phyloP scores from a whole-genome alignment of 2,113 vertebrate genomes.

The Fregetta grallaria region DNA sequence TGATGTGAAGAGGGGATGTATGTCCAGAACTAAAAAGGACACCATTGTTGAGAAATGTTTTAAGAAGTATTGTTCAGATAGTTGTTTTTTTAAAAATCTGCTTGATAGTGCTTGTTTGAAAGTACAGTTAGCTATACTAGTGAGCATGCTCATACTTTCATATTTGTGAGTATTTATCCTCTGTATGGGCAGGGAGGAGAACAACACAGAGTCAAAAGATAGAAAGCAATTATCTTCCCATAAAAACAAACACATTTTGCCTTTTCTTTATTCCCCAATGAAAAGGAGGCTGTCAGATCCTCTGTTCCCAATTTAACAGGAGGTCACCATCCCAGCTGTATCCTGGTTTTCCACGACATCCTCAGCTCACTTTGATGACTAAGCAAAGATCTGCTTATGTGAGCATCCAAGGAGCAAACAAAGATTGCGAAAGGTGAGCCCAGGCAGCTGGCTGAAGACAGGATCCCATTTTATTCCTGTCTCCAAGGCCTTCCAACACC shows the following conservation, averaged over 20 bases:
- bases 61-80: not conserved
- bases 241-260: not conserved
- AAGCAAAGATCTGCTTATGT: not conserved
- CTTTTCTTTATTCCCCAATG: not conserved
- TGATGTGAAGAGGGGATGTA: not conserved
- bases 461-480: not conserved
- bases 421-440: not conserved
- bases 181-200: not conserved
- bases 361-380: not conserved
- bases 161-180: not conserved
- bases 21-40: not conserved
- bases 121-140: not conserved
- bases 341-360: not conserved
- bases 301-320: not conserved
- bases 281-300: not conserved
- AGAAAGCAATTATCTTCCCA: not conserved
- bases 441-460: not conserved
- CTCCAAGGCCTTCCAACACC: not conserved
- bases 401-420: not conserved
- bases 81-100: not conserved
- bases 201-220: not conserved
- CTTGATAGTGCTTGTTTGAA: not conserved
- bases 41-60: not conserved
- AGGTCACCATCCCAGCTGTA: not conserved
- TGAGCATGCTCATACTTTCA: not conserved